Percentiles rank a stretch among this genome's conserved stretches.
These are phyloP conservation scores for Drosophila subsilvestris DNA, from an alignment of 2,888 invertebrate genomes.

Conservation along the genomic window DNA sequence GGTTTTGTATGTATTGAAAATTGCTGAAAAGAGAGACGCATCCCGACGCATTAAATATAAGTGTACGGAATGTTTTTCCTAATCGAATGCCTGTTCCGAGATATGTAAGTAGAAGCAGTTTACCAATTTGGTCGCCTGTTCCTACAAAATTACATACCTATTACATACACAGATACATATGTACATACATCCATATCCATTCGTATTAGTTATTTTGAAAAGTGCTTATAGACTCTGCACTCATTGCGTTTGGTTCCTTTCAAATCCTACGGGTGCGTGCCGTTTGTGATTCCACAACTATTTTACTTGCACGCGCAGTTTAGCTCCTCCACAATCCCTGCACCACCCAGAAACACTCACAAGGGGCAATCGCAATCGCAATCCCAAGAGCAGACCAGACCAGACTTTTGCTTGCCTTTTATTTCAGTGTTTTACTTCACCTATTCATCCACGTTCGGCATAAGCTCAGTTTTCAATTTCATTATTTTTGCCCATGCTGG, in stretches of 20 bases:
- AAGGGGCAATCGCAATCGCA: constrained; percentile 12
- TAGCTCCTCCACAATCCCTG: constrained; percentile 12
- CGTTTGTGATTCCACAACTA: constrained; percentile 25
- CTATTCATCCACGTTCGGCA: constrained; percentile 41
- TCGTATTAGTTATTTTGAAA: constrained; percentile 57
- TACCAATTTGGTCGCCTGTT: constrained; percentile 20
- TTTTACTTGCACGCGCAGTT: constrained; percentile 52
- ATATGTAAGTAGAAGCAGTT: neutral
- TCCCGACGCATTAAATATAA: too few species aligned
- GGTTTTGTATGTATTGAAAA: too few species aligned
- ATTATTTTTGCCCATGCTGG: constrained; percentile 70
- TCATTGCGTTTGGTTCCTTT: constrained; percentile 33
- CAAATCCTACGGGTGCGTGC: constrained; percentile 39
- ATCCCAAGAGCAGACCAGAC: constrained; percentile 22
- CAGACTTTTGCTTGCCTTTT: constrained; percentile 54
- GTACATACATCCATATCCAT: constrained; percentile 10
- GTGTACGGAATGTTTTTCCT: too few species aligned
- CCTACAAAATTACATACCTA: neutral
- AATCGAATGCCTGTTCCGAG: neutral
- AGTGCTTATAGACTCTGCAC: constrained; percentile 62
- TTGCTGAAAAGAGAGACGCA: too few species aligned
- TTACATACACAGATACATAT: neutral
- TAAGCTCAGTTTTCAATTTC: constrained; percentile 67
- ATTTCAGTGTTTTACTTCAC: constrained; percentile 50
- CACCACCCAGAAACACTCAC: neutral